Evolutionary conservation across 2,113 vertebrate genomes (phyloP), one percentile per base, ranked within the genome.

Genomic region (Aldabrachelys gigantea): DNA sequence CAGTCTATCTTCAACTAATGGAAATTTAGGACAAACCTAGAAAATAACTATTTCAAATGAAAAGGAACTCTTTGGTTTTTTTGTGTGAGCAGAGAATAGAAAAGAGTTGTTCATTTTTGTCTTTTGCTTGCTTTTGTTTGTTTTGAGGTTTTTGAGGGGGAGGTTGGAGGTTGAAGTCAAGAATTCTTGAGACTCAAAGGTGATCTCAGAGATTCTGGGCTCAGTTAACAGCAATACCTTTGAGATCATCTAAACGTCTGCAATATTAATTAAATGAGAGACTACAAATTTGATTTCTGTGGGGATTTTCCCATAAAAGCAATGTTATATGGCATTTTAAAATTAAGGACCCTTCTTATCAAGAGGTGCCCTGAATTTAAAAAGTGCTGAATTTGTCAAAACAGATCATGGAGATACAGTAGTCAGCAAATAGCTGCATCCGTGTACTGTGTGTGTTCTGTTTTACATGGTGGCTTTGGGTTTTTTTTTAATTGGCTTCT

Each of bases 251-350:
- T 89, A 90, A 85, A 91, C 95, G 90, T 93, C 86, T 79, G 17
- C 52, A 19, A 57, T 81, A 16, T 94, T 94, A 96, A 94, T 96
- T 96, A 96, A 94, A 93, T 21, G 72, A 49, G 53, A 85, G 72
- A 78, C 87, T 88, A 80, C 10, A 16, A 8, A 62, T 94, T 92
- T 82, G 49, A 94, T 94, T 91, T 97, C 88, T 50, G 24, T 29
- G 85, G 79, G 86, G 93, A 88, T 87, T 91, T 95, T 89, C 88
- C 82, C 81, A 53, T 76, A 56, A 56, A 96, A 85, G 69, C 17
- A 69, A 56, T 35, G 72, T 89, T 93, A 90, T 65, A 78, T 89
- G 62, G 54, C 84, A 96, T 96, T 95, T 91, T 87, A 97, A 97
- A 94, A 50, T 17, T 72, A 81, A 89, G 52, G 47, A 53, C 21